Conservation (phyloP, 2,888 invertebrate genomes). For the Lobophora halterata region DNA sequence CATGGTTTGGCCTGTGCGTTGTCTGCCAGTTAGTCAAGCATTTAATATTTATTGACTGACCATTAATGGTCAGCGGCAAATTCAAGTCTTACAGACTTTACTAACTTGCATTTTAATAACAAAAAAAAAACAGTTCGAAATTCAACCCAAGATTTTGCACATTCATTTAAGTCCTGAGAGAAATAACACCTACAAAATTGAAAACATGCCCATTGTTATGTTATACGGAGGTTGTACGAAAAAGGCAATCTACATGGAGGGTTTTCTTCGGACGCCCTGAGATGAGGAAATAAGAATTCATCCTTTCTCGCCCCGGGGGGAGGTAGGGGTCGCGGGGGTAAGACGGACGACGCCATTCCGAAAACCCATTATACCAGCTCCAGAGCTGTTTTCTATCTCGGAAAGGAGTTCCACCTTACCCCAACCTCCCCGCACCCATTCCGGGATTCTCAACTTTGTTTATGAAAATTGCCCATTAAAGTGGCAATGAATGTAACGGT, state of each 20-base stretch:
- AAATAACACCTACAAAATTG: conserved; percentile 72
- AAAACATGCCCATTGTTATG: conserved; percentile 79
- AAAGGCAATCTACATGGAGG: conserved; percentile 80
- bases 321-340: conserved; percentile 63
- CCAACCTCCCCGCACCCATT: conserved; percentile 47
- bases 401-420: conserved; percentile 65
- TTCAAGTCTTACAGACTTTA: too few species aligned
- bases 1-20: too few species aligned
- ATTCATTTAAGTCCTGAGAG: too few species aligned
- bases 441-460: conserved; percentile 77
- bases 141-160: too few species aligned
- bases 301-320: conserved; percentile 73
- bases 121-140: too few species aligned
- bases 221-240: conserved; percentile 74
- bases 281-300: conserved; percentile 82
- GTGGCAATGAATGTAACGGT: conserved; percentile 79
- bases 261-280: conserved; percentile 74
- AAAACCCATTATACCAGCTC: conserved; percentile 86
- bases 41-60: too few species aligned
- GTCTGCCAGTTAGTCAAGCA: too few species aligned
- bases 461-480: conserved; percentile 81
- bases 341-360: conserved; percentile 87
- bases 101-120: too few species aligned
- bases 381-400: conserved; percentile 82
- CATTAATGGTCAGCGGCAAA: too few species aligned